Base-by-base conservation (phyloP, 2,888 invertebrate species). In the Drosophila birchii region DNA sequence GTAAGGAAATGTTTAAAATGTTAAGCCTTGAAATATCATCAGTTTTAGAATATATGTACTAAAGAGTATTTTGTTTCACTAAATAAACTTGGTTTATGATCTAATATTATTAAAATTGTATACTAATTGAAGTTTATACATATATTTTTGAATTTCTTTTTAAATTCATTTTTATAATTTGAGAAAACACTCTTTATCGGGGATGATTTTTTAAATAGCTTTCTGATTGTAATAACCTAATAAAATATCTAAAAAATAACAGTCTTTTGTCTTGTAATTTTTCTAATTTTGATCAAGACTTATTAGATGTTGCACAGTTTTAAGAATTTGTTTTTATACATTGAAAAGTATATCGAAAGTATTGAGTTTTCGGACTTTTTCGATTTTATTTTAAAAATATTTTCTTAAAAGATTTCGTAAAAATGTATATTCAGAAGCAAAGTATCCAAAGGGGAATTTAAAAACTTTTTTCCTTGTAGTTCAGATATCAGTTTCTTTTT, bases 201-300 rank as follows among this genome's bases (percentile, higher is more conserved):
- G 6, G 5, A 55, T 51, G 20, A 49, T 69, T 54, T 60, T 23
- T 39, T 14, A 2, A 11, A 60, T 41, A 55, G 32, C 39, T 20
- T 29, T 57, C 39, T 20, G 20, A 53, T 39, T 39, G 18, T 2
- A 32, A 20, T 8, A 34, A 16, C 9, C 51, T 34, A 29, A n/a
- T 20, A 12, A 53, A 23, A 14, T 23, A 11, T 32, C 23, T 60
- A 26, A 16, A 18, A 32, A 41, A 7, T 54, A 32, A 14, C 51
- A 51, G 51, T 51, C 34, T 51, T 51, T 32, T 34, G 34, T 34
- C 1, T 34, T 51, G 9, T 20, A 51, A 20, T 34, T 51, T 51
- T 20, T 14, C 1, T 1, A 34, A 20, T 14, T 18, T 20, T 9
- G 16, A 14, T 0, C 20, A 51, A 34, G 34, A 34, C 34, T 3